Base-by-base conservation (phyloP, 2,113 vertebrate species). In the Chlamydotis undulata region DNA sequence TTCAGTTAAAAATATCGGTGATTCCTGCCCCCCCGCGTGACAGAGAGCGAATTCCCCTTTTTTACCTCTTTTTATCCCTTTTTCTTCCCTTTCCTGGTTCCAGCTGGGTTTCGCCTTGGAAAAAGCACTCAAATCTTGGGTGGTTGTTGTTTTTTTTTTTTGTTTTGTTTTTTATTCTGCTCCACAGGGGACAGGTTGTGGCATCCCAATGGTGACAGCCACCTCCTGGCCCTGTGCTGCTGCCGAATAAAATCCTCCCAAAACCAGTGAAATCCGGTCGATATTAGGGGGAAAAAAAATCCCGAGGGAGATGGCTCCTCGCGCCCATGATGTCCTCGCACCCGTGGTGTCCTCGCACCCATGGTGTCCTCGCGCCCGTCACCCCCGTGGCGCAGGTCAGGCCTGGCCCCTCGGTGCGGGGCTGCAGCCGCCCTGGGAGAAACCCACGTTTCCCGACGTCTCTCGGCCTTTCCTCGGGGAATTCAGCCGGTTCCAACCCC, bases 41-140 rank as follows among this genome's bases (percentile, higher is more conserved):
- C 77, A 49, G 37, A 47, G 50, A 52, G 43, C 26, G 17, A 41
- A 69, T 69, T 76, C 41, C 21, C 28, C 9, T 18, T 29, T 89
- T 91, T 87, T 69, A 80, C 7, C 14, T 25, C 35, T 92, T 95
- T 88, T 60, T 5, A 56, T 64, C 49, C 35, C 1, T 0, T 67
- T 68, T 79, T 71, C 31, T 78, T 79, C 26, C 4, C 26, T 78
- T 50, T 9, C 22, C 71, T 28, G 14, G 12, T 68, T 43, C 21
- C 18, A n/a, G 24, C 56, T 52, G 67, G 55, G 15, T 45, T 83
- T 71, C 1, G 7, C 60, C 43, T 23, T 1, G 91, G 60, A 8
- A 52, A 37, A 64, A 49, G 15, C 10, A 0, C 65, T 52, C 19
- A 0, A 2, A 5, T 50, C 65, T 49, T 1, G 3, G 6, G 3